These are phyloP conservation scores for Paratrypauchen microcephalus DNA, from an alignment of 2,797 vertebrate species.

Conservation along the genomic window DNA sequence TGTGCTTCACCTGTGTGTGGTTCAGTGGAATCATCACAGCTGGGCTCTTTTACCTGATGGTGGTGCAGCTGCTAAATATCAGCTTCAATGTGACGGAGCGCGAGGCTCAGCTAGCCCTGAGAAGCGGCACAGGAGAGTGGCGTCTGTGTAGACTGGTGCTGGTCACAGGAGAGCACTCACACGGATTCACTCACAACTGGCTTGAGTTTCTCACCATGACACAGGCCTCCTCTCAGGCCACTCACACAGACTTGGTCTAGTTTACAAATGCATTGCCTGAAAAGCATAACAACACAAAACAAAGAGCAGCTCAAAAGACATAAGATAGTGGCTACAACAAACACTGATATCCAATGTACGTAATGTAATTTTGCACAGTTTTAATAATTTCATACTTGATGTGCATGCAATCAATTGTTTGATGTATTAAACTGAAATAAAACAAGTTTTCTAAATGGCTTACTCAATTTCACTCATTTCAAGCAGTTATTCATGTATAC, in stretches of 20 bases:
- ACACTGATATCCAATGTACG: not conserved
- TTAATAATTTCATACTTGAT: constrained; percentile 9
- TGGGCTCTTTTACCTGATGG: constrained; percentile 87
- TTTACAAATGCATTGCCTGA: constrained; percentile 20
- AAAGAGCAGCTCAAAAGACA: not conserved
- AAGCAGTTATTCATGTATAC: too few species aligned
- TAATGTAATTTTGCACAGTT: not conserved
- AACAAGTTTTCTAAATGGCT: not conserved
- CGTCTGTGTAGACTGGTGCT: constrained; percentile 86
- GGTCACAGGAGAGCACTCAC: constrained; percentile 84
- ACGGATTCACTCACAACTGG: constrained; percentile 90
- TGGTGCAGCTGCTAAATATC: constrained; percentile 90
- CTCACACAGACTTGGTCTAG: constrained; percentile 71
- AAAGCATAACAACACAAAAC: not conserved
- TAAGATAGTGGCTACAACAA: not conserved
- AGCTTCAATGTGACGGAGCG: constrained; percentile 95
- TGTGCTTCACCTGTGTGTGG: constrained; percentile 96
- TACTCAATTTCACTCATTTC: not conserved
- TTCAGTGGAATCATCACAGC: constrained; percentile 89
- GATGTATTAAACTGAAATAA: constrained; percentile 5
- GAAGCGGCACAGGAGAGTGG: constrained; percentile 83
- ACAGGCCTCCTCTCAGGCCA: constrained; percentile 41
- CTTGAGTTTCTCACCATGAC: constrained; percentile 87
- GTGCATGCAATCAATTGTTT: constrained; percentile 1
- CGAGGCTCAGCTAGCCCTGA: constrained; percentile 88